Conservation (phyloP, 1,140 invertebrate species). For the Caenorhabditis latens region DNA sequence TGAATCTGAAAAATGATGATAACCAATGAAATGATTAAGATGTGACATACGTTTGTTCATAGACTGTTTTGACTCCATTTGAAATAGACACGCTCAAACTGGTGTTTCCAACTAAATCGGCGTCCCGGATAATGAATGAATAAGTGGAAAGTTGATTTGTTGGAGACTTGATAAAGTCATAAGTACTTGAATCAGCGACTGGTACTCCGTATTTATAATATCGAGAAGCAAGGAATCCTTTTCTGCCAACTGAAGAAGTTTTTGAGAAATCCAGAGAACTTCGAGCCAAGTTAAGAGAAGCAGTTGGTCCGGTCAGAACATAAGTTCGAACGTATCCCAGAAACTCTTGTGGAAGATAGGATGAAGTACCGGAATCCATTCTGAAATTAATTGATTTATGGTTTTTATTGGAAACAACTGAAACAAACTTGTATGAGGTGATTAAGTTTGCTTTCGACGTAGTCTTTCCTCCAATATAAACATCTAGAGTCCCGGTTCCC, state of each 20-base stretch:
- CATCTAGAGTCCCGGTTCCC: background rate
- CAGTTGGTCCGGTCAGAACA: background rate
- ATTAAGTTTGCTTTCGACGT: background rate
- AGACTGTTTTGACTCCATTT: background rate
- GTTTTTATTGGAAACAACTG: background rate
- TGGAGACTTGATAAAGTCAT: background rate
- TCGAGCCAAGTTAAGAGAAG: background rate
- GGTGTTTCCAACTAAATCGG: constrained; percentile 23
- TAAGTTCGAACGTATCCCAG: constrained; percentile 22
- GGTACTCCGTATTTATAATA: background rate
- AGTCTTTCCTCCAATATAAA: background rate
- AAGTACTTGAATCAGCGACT: background rate
- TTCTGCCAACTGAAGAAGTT: background rate
- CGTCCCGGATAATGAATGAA: background rate
- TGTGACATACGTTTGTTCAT: background rate
- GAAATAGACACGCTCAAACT: background rate
- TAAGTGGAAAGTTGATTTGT: background rate
- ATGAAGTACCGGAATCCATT: background rate
- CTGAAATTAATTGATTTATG: background rate
- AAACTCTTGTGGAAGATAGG: constrained; percentile 17
- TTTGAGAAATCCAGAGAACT: background rate
- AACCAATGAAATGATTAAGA: background rate
- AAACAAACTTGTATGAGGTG: background rate
- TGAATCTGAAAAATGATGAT: constrained; percentile 1
- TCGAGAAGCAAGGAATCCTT: constrained; percentile 18